A percentile compares a stretch with the other conserved stretches of the same genome.
These are phyloP conservation scores for Tragelaphus eurycerus DNA, from an alignment of 2,797 vertebrate species.

Conservation along the genomic window DNA sequence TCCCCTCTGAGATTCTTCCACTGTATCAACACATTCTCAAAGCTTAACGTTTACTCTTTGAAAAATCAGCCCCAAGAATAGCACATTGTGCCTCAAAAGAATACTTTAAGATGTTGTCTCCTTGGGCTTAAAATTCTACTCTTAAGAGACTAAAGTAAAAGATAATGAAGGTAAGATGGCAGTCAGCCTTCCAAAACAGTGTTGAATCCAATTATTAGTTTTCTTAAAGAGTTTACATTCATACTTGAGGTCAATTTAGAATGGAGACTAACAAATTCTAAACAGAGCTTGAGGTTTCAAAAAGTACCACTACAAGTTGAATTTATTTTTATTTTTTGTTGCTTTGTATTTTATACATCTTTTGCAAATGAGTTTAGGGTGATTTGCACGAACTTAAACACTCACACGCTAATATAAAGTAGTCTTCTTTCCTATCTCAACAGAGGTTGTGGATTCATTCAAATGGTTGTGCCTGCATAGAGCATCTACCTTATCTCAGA, in stretches of 20 bases:
- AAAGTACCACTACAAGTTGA: neutral
- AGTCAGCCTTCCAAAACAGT: neutral
- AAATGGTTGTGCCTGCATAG: neutral
- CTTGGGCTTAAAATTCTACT: neutral
- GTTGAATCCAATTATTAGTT: constrained; percentile 17
- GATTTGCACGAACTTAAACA: neutral
- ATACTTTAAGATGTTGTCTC: neutral
- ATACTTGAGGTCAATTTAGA: neutral
- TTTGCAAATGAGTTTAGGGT: neutral
- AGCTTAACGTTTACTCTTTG: constrained; percentile 17
- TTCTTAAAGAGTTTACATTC: constrained; percentile 18
- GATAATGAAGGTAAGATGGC: neutral
- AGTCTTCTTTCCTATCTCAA: neutral
- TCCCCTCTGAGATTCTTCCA: neutral
- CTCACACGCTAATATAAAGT: neutral
- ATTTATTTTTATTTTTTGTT: neutral
- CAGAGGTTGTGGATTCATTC: neutral
- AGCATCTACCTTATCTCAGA: neutral
- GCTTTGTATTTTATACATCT: neutral
- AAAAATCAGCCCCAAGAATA: constrained; percentile 12
- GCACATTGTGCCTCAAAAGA: neutral
- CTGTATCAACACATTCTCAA: constrained; percentile 9
- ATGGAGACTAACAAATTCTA: neutral
- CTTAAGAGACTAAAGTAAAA: neutral
- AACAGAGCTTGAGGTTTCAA: neutral